Evolutionary conservation across 2,113 vertebrate species (phyloP).

Genomic region (Suricata suricatta): DNA sequence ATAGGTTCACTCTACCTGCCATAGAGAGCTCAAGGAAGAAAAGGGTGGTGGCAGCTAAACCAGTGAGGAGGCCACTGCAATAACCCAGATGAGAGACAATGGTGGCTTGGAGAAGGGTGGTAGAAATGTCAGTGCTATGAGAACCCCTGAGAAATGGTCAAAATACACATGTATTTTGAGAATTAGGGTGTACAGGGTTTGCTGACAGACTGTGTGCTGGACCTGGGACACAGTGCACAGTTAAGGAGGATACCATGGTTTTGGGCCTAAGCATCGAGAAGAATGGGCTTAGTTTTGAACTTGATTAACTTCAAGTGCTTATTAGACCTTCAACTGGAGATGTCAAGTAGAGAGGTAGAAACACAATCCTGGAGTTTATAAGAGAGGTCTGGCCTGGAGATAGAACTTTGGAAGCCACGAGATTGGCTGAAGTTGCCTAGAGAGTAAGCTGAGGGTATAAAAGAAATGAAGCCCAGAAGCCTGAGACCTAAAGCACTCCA

Average conservation of each 20-base stretch:
- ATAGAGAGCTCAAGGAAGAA: background rate
- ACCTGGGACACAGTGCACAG: background rate
- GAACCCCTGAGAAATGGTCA: background rate
- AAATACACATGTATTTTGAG: background rate
- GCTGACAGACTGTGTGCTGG: background rate
- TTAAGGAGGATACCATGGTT: background rate
- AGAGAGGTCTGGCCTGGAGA: background rate
- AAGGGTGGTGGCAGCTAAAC: background rate
- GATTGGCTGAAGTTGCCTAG: background rate
- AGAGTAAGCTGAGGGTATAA: background rate
- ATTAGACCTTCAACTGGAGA: background rate
- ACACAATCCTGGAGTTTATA: background rate
- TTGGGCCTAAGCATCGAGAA: background rate
- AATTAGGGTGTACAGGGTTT: background rate
- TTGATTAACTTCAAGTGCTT: background rate
- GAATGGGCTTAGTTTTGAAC: slow-evolving; percentile 29
- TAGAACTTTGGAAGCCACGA: background rate
- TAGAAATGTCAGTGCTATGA: background rate
- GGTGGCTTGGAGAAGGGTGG: background rate
- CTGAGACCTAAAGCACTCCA: background rate
- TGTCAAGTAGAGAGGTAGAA: background rate
- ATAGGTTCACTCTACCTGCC: background rate
- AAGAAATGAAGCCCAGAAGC: background rate
- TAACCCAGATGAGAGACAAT: background rate
- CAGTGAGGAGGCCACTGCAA: background rate